These are phyloP conservation scores for Chrysomallon squamiferum DNA, from an alignment of 1,140 invertebrate genomes.

Conservation along the genomic window DNA sequence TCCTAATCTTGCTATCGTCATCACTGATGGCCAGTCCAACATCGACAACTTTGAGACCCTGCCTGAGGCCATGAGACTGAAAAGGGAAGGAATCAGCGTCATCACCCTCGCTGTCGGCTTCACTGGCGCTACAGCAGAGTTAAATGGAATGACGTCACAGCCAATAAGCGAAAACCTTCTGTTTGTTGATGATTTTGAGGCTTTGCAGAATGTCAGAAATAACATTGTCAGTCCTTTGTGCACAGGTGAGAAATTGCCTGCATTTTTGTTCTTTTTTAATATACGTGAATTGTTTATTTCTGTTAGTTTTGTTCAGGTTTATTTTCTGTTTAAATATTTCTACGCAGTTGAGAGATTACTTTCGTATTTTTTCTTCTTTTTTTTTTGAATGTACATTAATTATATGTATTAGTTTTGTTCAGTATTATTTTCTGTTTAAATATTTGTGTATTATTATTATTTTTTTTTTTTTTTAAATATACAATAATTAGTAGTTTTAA, in stretches of 20 bases:
- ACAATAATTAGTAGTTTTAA: too few relatives aligned
- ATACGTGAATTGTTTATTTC: too few relatives aligned
- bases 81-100: constrained; percentile 41
- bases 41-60: constrained; percentile 46
- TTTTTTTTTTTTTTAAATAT: too few relatives aligned
- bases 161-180: constrained; percentile 47
- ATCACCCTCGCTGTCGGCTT: constrained; percentile 52
- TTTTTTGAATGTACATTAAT: too few relatives aligned
- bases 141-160: constrained; percentile 44
- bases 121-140: constrained; percentile 24
- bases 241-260: constrained; percentile 42
- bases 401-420: too few relatives aligned
- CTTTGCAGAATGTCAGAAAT: constrained; percentile 33
- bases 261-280: too few relatives aligned
- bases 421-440: too few relatives aligned
- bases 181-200: constrained; percentile 43
- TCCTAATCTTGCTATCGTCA: constrained; percentile 47
- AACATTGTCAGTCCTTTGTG: constrained; percentile 47
- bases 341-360: neutral
- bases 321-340: too few relatives aligned
- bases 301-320: neutral
- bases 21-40: constrained; percentile 57
- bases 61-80: constrained; percentile 44
- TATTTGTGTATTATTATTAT: too few relatives aligned
- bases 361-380: too few relatives aligned